Conservation (phyloP, 1,140 invertebrate species). For the Drosophila bipectinata region DNA sequence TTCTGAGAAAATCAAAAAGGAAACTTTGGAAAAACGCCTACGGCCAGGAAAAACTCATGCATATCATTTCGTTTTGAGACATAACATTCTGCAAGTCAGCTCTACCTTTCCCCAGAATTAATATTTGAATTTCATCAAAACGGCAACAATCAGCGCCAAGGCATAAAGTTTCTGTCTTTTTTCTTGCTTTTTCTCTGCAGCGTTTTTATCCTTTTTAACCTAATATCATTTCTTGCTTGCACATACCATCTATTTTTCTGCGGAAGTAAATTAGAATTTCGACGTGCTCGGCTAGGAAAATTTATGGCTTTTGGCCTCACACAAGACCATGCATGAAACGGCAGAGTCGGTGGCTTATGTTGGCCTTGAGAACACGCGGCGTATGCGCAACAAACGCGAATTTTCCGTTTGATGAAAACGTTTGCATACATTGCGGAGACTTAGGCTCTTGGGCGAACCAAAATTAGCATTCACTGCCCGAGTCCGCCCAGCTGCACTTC, state of each 20-base stretch:
- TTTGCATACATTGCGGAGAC: slow-evolving; percentile 25
- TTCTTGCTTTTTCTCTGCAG: slow-evolving; percentile 8
- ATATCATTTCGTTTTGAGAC: slow-evolving; percentile 43
- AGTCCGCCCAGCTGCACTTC: slow-evolving; percentile 14
- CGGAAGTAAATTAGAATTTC: slow-evolving; percentile 66
- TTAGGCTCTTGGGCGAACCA: not conserved
- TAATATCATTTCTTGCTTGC: not conserved
- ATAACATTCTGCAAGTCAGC: slow-evolving; percentile 30
- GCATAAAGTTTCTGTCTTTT: slow-evolving; percentile 6
- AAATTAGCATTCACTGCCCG: slow-evolving; percentile 35
- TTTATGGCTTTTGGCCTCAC: slow-evolving; percentile 44
- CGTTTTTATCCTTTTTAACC: not conserved
- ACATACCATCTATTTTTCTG: slow-evolving; percentile 1
- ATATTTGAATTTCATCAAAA: slow-evolving; percentile 60
- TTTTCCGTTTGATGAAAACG: slow-evolving; percentile 43
- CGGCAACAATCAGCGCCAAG: slow-evolving; percentile 14
- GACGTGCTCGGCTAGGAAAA: slow-evolving; percentile 44
- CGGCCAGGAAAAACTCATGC: slow-evolving; percentile 26
- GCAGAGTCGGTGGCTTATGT: slow-evolving; percentile 2
- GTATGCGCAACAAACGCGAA: slow-evolving; percentile 41
- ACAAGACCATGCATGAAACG: slow-evolving; percentile 9
- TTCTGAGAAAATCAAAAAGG: not conserved
- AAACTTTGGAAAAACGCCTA: slow-evolving; percentile 14
- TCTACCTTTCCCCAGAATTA: slow-evolving; percentile 28
- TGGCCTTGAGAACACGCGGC: slow-evolving; percentile 49